A percentile compares a stretch with the other conserved stretches of the same genome.
Conservation (phyloP, 2,888 invertebrate species). For the Hartigia nigra region DNA sequence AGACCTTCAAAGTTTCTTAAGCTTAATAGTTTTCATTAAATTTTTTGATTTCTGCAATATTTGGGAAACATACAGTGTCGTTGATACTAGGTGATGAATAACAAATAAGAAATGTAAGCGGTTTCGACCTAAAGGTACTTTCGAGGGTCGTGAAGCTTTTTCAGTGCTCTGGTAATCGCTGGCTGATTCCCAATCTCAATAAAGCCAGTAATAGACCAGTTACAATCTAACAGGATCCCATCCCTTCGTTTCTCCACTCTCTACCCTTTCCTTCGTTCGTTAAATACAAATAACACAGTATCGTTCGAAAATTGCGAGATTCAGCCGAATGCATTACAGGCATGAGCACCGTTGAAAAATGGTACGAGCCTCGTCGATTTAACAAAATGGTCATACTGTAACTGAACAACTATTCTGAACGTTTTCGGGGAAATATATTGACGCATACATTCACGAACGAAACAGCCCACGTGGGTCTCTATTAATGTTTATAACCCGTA, state of each 20-base stretch:
- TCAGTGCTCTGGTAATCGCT: conserved; percentile 32
- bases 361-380: conserved; percentile 27
- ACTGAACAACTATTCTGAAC: not conserved
- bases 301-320: not conserved
- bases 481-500: not conserved
- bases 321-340: conserved; percentile 6
- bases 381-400: conserved; percentile 25
- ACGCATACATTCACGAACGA: not conserved
- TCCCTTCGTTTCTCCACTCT: conserved; percentile 10
- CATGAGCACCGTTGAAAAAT: conserved; percentile 29
- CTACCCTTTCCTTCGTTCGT: conserved; percentile 8
- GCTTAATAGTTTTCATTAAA: not conserved
- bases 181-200: conserved; percentile 45
- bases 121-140: not conserved
- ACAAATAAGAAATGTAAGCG: too few species aligned
- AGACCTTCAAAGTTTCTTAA: not conserved
- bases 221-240: conserved; percentile 32
- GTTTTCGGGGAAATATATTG: not conserved
- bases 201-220: conserved; percentile 44
- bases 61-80: not conserved
- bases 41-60: not conserved
- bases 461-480: not conserved
- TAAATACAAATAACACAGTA: not conserved
- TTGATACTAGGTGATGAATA: too few species aligned
- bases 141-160: not conserved